Base-by-base conservation (phyloP, 2,888 invertebrate genomes). In the Creontiades dilutus region DNA sequence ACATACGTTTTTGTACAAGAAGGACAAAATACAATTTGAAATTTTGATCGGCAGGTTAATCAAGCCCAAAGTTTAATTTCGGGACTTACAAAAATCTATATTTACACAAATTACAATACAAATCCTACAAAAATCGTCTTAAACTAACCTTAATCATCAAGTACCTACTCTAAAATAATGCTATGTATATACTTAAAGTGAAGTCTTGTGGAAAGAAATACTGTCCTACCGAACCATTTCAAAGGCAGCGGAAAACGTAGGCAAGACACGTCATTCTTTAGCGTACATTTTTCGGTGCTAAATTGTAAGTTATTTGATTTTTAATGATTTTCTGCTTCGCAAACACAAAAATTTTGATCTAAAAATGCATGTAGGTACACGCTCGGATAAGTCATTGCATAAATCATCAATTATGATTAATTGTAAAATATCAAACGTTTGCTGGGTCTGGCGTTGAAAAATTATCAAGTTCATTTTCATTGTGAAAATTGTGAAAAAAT, bases 171-270 rank as follows among this genome's bases (percentile, higher is more conserved):
- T 5, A 68, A 12, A 23, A 11, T 68, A 68, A 11, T 68, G 27
- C 27, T 27, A 68, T 19, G 11, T 23, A 19, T 57, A 57, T 16
- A 57, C n/a, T 23, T 68, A 68, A 19, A 19, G 85, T 28, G 27
- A 85, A 85, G 85, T 85, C 85, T 85, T 85, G 61, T 85, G 61
- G 28, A 19, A 61, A 68, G 47, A 85, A 85, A 85, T 85, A 85
- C 85, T 85, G 85, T 57, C 85, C 57, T 84, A 52, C 27, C 61
- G 85, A 85, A 85, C 52, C 37, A 28, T 27, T 84, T 11, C 0
- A 23, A 85, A 23, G n/a, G n/a, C 52, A 82, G 23, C 14, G 52
- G 81, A 82, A 48, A 82, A 27, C 48, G 52, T 52, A 23, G 27
- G 23, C 68, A 23, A 5, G 23, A 68, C 19, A 68, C 27, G 19